Evolutionary conservation across 2,797 vertebrate genomes (phyloP).

Genomic region (Spatula clypeata): DNA sequence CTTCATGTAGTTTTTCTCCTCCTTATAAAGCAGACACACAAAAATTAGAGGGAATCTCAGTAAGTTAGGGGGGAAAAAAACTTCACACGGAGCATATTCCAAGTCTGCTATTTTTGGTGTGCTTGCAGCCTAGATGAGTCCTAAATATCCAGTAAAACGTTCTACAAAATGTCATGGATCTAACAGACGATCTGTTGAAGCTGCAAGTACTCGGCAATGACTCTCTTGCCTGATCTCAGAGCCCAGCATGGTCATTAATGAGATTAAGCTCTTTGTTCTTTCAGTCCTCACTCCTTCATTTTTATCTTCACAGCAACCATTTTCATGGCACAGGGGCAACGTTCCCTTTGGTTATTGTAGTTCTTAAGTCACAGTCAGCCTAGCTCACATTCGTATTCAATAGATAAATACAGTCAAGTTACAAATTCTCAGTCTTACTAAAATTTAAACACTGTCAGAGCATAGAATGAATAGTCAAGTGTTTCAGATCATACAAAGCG

Average conservation of each 20-base stretch:
- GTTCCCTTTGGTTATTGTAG: slow-evolving; percentile 26
- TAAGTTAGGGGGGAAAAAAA: neutral
- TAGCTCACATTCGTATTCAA: neutral
- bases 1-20: neutral
- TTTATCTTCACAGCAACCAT: slow-evolving; percentile 53
- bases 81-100: neutral
- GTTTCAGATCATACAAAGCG: slow-evolving; percentile 15
- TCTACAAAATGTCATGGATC: neutral
- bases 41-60: neutral
- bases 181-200: slow-evolving; percentile 30
- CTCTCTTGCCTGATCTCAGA: neutral
- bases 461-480: neutral
- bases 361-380: slow-evolving; percentile 26
- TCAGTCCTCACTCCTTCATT: slow-evolving; percentile 11
- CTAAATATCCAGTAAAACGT: slow-evolving; percentile 13
- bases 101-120: neutral
- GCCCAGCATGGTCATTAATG: neutral
- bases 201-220: neutral
- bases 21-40: neutral
- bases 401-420: slow-evolving; percentile 3
- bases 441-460: slow-evolving; percentile 40
- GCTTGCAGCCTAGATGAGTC: neutral
- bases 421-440: slow-evolving; percentile 32
- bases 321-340: slow-evolving; percentile 18
- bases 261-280: slow-evolving; percentile 50